These are phyloP conservation scores for Parnassius glacialis DNA, from an alignment of 2,888 invertebrate species.

Conservation along the genomic window DNA sequence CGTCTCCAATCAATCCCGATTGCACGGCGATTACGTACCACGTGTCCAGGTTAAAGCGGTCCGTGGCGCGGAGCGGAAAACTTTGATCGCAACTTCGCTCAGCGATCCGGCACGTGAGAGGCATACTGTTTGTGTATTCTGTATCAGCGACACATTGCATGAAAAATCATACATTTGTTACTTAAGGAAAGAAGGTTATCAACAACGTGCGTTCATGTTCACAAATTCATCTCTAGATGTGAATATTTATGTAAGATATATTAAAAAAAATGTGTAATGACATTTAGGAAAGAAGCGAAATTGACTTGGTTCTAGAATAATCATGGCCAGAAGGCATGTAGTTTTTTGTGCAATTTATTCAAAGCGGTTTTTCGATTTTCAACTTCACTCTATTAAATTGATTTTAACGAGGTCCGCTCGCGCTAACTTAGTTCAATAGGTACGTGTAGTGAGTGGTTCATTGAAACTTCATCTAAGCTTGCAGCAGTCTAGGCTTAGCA, in stretches of 20 bases:
- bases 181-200: slow-evolving; percentile 22
- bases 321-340: too few species aligned
- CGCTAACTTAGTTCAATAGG: slow-evolving; percentile 24
- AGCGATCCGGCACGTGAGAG: slow-evolving; percentile 4
- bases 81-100: slow-evolving; percentile 9
- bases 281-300: too few species aligned
- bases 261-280: too few species aligned
- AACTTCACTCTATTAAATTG: slow-evolving; percentile 12
- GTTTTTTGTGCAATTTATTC: neutral
- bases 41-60: slow-evolving; percentile 13
- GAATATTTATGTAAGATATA: neutral
- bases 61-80: slow-evolving; percentile 4
- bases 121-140: slow-evolving; percentile 10
- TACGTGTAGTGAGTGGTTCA: slow-evolving; percentile 27
- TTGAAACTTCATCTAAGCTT: slow-evolving; percentile 30
- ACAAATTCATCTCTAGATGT: slow-evolving; percentile 7
- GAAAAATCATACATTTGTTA: slow-evolving; percentile 18
- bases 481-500: slow-evolving; percentile 27
- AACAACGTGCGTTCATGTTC: slow-evolving; percentile 13
- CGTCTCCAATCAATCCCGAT: neutral
- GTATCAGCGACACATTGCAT: slow-evolving; percentile 12
- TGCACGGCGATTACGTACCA: neutral
- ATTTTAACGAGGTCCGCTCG: slow-evolving; percentile 13
- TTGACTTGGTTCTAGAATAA: too few species aligned
- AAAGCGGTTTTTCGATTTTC: neutral